Evolutionary conservation across 1,140 invertebrate species (phyloP), one percentile per base, ranked within the genome.

Genomic region (Lepidurus packardi): DNA sequence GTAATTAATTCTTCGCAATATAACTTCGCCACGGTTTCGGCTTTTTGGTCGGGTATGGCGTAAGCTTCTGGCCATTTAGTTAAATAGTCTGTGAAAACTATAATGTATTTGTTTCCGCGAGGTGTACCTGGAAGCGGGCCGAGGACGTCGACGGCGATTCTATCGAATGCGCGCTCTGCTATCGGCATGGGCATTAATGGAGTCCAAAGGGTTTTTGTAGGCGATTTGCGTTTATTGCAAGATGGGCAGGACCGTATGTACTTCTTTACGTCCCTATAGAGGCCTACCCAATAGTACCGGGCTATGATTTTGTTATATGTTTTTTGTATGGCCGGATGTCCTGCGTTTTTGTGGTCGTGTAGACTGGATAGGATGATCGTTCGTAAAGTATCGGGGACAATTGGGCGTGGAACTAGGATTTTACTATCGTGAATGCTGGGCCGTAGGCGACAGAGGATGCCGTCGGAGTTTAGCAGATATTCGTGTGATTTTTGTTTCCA

Each of bases 1-100:
- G 43, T 34, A 9, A 75, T 87, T 21, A 94, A 83, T 6, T 90
- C 89, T 78, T 90, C 88, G 83, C 90, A 89, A 82, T 95, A 94
- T 1, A 89, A 83, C 82, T 88, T 85, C 81, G 92, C 90, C 47
- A 93, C 92, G 75, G 88, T 86, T 78, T 88, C 84, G 80, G 86
- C 88, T 79, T 91, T 86, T 74, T 88, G 88, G 47, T 65, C 53
- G 13, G 43, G 77, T 13, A 77, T 65, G 11, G 77, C 43, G 13
- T 21, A 45, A 11, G 77, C 77, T 45, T 77, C 77, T 24, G 73
- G 13, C 76, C 76, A 53, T 45, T 47, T 45, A 21, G 11, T 77
- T 34, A 47, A 24, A 25, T 78, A 78, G 47, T 74, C 77, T 24
- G 73, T 73, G 25, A 42, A 25, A 25, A 73, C 45, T 44, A 25